Conservation (phyloP, 2,888 invertebrate genomes). For the Cheilosia variabilis region DNA sequence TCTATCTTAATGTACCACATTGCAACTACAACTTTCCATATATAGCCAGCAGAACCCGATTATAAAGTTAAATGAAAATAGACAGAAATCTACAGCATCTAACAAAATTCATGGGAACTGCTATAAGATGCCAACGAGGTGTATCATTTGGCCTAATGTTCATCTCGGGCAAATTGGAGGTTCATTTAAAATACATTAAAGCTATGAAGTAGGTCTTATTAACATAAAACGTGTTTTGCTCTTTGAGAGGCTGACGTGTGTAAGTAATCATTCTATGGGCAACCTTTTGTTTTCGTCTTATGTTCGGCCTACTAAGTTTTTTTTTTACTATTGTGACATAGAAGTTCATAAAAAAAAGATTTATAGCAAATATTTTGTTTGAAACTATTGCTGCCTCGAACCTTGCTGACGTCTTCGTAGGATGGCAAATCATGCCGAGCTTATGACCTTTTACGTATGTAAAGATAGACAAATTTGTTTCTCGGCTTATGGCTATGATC, state of each 20-base stretch:
- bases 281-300: constrained; percentile 3
- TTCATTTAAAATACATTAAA: constrained; percentile 26
- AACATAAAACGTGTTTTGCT: constrained; percentile 41
- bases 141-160: constrained; percentile 28
- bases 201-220: constrained; percentile 46
- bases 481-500: too few species aligned
- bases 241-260: too few species aligned
- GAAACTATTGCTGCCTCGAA: too few species aligned
- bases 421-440: too few species aligned
- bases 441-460: too few species aligned
- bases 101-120: constrained; percentile 10
- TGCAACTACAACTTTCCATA: too few species aligned
- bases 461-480: too few species aligned
- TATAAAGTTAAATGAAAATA: neutral
- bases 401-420: too few species aligned
- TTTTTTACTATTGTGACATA: neutral
- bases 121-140: constrained; percentile 15
- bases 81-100: neutral
- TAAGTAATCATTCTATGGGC: too few species aligned
- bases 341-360: neutral
- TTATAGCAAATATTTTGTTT: neutral
- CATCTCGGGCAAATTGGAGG: constrained; percentile 23
- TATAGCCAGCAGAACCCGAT: too few species aligned
- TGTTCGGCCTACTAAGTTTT: constrained; percentile 2
- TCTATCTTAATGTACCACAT: too few species aligned